Base-by-base conservation (phyloP, 1,140 invertebrate species). In the Hydropsyche tenuis region DNA sequence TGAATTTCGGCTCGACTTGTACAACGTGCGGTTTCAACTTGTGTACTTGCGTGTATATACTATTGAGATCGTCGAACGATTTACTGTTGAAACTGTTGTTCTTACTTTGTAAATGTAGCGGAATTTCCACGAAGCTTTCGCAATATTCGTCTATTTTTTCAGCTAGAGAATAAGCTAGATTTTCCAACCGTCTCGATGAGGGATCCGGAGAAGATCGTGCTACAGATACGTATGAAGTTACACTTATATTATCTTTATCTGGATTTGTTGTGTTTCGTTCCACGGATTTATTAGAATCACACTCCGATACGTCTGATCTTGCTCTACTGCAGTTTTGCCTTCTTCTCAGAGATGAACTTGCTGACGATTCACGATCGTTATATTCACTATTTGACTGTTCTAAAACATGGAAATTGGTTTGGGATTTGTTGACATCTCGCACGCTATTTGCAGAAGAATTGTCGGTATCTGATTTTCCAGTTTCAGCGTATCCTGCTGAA, bases 101-200 rank as follows among this genome's bases (percentile, higher is more conserved):
- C 1, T 65, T 64, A 42, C 76, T 66, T 82, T 85, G 69, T 82
- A 85, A 68, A 82, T 73, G 82, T 79, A 76, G 27, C 64, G 81
- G 81, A 25, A 80, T 78, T 25, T 79, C 75, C 5, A 80, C 80
- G 73, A 69, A 78, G 60, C 80, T 81, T 73, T 86, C 85, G 77
- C 85, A 86, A 78, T 85, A 86, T 78, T 86, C 85, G 69, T 86
- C 84, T 75, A 86, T 86, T 80, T 86, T 86, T 78, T 86, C 84
- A 56, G 85, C 85, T 23, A 86, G 75, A 2, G 85, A 86, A 77
- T 84, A 83, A n/a, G 85, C 83, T 53, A 86, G 82, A 48, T 85
- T 82, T 79, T 86, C 85, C 77, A 86, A 78, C 77, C 73, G 69
- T 51, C 85, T 84, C 63, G 84, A 81, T 12, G 84, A 83, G 70